Percentiles rank a stretch among this genome's conserved stretches.
Conservation (phyloP, 2,797 vertebrate genomes). For the Delichon dasypus region DNA sequence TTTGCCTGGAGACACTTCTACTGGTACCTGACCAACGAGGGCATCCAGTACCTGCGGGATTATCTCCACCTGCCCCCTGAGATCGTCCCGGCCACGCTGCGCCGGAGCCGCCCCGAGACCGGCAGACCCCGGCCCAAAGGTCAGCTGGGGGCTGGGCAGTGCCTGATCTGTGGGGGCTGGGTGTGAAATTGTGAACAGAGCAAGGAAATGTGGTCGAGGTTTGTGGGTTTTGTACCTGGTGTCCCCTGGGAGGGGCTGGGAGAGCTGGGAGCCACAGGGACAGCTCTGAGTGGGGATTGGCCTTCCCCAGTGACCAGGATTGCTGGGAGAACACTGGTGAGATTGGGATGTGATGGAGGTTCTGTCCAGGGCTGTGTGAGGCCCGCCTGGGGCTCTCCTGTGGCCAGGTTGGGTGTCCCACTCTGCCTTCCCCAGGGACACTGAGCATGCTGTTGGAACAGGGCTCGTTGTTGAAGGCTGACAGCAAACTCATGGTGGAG, state of each 20-base stretch:
- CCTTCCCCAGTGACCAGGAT: background rate
- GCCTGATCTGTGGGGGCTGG: background rate
- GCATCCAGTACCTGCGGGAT: constrained; percentile 97
- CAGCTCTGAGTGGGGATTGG: background rate
- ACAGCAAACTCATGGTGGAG: background rate
- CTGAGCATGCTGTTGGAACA: background rate
- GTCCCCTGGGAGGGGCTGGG: background rate
- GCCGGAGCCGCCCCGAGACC: constrained; percentile 94
- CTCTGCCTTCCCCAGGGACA: background rate
- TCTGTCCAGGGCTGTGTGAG: background rate
- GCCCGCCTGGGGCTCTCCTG: background rate
- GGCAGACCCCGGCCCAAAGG: constrained; percentile 96
- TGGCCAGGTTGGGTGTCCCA: background rate
- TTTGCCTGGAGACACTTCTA: constrained; percentile 99
- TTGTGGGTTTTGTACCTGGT: background rate
- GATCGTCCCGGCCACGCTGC: constrained; percentile 95
- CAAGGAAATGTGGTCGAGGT: background rate
- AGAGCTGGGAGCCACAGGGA: background rate
- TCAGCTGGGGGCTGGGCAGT: constrained; percentile 42
- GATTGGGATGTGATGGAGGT: background rate
- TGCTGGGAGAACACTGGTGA: background rate
- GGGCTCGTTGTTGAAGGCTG: fast-evolving
- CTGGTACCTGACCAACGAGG: constrained; percentile 99
- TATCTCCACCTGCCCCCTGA: constrained; percentile 97
- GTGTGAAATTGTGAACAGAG: background rate